These are phyloP conservation scores for Lepidocyrtoides sp. DNA, from an alignment of 2,888 invertebrate species.

Conservation along the genomic window DNA sequence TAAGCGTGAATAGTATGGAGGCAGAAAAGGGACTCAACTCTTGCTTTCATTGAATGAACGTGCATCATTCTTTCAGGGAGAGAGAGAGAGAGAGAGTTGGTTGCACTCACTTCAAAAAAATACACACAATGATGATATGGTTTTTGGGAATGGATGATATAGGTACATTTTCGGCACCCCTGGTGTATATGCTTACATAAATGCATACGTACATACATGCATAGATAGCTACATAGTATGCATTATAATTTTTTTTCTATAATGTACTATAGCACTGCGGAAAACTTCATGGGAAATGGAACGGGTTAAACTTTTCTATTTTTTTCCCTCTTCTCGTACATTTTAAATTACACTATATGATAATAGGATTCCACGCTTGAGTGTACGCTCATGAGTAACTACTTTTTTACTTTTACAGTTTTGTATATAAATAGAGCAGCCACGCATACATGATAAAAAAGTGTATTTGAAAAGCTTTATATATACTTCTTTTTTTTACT, in stretches of 20 bases:
- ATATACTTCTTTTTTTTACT: neutral
- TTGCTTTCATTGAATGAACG: constrained; percentile 54
- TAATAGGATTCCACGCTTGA: constrained; percentile 78
- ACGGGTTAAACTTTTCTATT: constrained; percentile 34
- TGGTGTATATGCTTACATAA: neutral
- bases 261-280: neutral
- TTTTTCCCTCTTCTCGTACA: constrained; percentile 42
- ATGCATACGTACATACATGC: no score
- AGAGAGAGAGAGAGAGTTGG: constrained; percentile 26
- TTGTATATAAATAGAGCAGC: neutral
- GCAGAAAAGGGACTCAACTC: constrained; percentile 14
- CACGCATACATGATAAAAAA: no score
- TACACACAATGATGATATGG: neutral
- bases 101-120: constrained; percentile 3
- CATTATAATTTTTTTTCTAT: neutral
- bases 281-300: constrained; percentile 41
- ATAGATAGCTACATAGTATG: neutral
- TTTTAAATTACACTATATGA: constrained; percentile 77
- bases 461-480: neutral
- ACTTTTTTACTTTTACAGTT: neutral
- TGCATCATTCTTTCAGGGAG: constrained; percentile 34
- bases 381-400: constrained; percentile 67
- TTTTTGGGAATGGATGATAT: neutral
- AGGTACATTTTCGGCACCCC: no score
- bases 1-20: constrained; percentile 52